phyloP scores from a whole-genome alignment of 2,113 vertebrate species.

The Genyomyrus donnyi region DNA sequence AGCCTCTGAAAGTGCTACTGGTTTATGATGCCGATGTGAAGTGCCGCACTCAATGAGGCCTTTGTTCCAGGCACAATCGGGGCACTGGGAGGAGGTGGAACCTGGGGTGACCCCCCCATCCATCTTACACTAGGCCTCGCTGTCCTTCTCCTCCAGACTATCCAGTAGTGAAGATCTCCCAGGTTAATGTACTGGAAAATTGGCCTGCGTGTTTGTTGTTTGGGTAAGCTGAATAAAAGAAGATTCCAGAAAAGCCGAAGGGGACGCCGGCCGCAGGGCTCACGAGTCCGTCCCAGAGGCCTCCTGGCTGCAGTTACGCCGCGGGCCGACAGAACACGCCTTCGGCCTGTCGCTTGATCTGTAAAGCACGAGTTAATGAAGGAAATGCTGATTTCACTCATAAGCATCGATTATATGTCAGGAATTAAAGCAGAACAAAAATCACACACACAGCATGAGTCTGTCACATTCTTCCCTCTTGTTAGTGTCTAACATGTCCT shows the following conservation, averaged over 20 bases:
- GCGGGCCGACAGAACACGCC: slow-evolving; percentile 58
- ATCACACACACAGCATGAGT: not conserved
- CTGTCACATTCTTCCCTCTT: not conserved
- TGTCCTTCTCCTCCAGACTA: slow-evolving; percentile 62
- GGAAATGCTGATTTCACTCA: slow-evolving; percentile 51
- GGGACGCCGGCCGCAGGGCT: slow-evolving; percentile 68
- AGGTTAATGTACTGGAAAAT: slow-evolving; percentile 99
- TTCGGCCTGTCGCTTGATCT: not conserved
- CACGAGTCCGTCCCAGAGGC: slow-evolving; percentile 41
- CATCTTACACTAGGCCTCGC: slow-evolving; percentile 81
- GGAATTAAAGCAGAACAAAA: not conserved
- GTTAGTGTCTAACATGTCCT: not conserved
- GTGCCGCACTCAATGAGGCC: slow-evolving; percentile 94
- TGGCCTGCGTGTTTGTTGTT: slow-evolving; percentile 97
- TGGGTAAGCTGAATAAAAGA: slow-evolving; percentile 83
- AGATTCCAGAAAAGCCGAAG: slow-evolving; percentile 57
- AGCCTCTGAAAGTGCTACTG: slow-evolving; percentile 90
- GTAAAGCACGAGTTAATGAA: not conserved
- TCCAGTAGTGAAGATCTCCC: slow-evolving; percentile 83
- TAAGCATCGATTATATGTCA: slow-evolving; percentile 40
- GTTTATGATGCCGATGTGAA: slow-evolving; percentile 99
- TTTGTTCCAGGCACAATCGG: slow-evolving; percentile 89
- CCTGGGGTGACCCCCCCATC: slow-evolving; percentile 85
- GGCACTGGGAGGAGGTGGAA: slow-evolving; percentile 89
- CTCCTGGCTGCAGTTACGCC: slow-evolving; percentile 59